Base-by-base conservation (phyloP, 2,113 vertebrate species). In the Vidua macroura region DNA sequence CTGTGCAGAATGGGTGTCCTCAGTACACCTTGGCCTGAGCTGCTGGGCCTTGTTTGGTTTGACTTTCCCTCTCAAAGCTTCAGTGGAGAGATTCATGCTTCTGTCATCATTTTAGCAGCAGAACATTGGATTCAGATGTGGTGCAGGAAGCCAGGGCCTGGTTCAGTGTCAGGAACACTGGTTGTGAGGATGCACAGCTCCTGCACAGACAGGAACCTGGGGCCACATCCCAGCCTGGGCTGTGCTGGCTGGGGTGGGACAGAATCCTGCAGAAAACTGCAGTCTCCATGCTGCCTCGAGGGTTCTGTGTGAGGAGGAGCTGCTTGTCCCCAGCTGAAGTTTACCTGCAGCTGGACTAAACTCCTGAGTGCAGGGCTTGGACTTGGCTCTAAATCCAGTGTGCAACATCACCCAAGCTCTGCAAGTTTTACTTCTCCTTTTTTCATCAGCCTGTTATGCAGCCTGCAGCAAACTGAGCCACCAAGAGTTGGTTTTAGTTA, bases 1-100 rank as follows among this genome's bases (percentile, higher is more conserved):
- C 94, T 82, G 92, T 10, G 68, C 83, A 94, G 91, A 30, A 35
- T 11, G 88, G 92, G 75, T 95, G 96, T 96, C 97, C 97, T 97
- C 95, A 53, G 93, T 25, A 58, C 91, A 86, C 97, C 84, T 94
- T 88, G 94, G 80, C 95, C 35, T 21, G 63, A 25, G 5, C 88
- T 35, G 21, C 16, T 43, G 1, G 82, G 70, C 93, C 92, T 66
- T 59, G 76, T 83, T 94, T 89, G 43, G 52, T 23, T 90, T 67
- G 88, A 92, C 93, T 94, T 85, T 81, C 83, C 43, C 96, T 95
- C 87, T 76, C 41, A 23, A 2, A 67, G 89, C 93, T 96, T 35
- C 49, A 16, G 56, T 24, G 93, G 88, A 92, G 87, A 96, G 85
- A 81, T 91, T 83, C 76, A 9, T 86, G 88, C 96, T 74, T n/a